Evolutionary conservation across 2,888 invertebrate species (phyloP).

Genomic region (Cyclophora albipunctata): DNA sequence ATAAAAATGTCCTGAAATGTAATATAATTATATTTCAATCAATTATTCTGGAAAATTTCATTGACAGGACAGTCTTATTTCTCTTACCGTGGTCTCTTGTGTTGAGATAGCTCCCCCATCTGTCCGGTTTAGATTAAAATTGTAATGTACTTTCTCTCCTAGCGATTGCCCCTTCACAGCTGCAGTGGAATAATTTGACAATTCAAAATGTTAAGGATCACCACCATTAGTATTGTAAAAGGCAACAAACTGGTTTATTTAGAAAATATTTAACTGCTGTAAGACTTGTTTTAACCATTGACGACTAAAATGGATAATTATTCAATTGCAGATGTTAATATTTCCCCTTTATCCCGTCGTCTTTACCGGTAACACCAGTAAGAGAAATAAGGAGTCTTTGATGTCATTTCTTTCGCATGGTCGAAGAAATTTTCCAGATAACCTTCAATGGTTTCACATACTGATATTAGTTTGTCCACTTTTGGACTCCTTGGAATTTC

Average conservation of each 20-base stretch:
- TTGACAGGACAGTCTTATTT: constrained; percentile 66
- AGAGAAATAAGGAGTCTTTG: constrained; percentile 65
- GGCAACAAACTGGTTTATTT: constrained; percentile 52
- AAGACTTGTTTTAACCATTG: constrained; percentile 76
- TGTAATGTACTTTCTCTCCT: constrained; percentile 60
- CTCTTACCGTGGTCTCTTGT: constrained; percentile 56
- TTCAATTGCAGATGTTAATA: constrained; percentile 67
- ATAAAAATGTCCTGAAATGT: too few species aligned
- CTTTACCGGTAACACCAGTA: constrained; percentile 30
- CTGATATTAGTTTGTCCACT: constrained; percentile 62
- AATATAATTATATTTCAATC: too few species aligned
- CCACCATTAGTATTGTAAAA: constrained; percentile 45
- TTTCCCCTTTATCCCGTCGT: constrained; percentile 45
- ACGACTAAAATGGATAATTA: constrained; percentile 67
- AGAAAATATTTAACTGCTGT: constrained; percentile 54
- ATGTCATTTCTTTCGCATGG: constrained; percentile 30
- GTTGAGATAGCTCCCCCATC: constrained; percentile 24
- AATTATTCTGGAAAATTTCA: constrained; percentile 63
- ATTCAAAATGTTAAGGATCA: constrained; percentile 50
- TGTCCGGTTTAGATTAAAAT: constrained; percentile 30
- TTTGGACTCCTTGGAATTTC: constrained; percentile 66
- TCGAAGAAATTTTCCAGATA: constrained; percentile 70
- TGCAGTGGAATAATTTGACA: constrained; percentile 71
- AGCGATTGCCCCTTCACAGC: constrained; percentile 63
- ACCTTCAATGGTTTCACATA: constrained; percentile 38